phyloP scores from a whole-genome alignment of 2,888 invertebrate genomes.

The Elysia crispata region DNA sequence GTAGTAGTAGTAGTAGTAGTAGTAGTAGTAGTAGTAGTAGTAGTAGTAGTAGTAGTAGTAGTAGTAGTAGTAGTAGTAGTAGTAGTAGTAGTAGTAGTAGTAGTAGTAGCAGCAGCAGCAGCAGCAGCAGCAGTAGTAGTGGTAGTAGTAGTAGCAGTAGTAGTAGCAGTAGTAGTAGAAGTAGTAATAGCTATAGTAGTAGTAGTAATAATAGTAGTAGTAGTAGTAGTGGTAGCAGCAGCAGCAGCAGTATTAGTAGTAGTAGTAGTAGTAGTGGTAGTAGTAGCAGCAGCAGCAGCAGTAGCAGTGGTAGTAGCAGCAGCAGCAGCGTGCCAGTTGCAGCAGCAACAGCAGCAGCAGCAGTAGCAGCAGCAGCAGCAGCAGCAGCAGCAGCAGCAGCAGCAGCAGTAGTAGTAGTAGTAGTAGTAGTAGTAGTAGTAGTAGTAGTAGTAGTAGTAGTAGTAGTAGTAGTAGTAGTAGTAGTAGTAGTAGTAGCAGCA shows the following conservation, averaged over 20 bases:
- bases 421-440: conserved; percentile 23
- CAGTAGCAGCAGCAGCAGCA: no score
- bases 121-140: conserved; percentile 24
- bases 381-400: no score
- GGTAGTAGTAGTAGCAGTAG: conserved; percentile 3
- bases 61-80: neutral
- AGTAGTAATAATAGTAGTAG: no score
- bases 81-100: neutral
- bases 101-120: conserved; percentile 14
- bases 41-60: neutral
- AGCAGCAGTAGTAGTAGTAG: conserved; percentile 22
- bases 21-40: conserved; percentile 14
- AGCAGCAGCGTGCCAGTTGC: neutral
- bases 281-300: neutral
- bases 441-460: conserved; percentile 41
- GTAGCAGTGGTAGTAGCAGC: neutral
- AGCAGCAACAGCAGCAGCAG: conserved; percentile 22
- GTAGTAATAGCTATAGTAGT: conserved; percentile 1
- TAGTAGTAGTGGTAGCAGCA: no score
- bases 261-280: no score
- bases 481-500: conserved; percentile 40
- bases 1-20: conserved; percentile 23
- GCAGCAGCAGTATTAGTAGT: no score
- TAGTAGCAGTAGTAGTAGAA: no score
- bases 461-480: conserved; percentile 38